A percentile compares a stretch with the other conserved stretches of the same genome.
Evolutionary conservation across 23 tunicate species (phyloP).

Genomic region (Phallusia fumigata): DNA sequence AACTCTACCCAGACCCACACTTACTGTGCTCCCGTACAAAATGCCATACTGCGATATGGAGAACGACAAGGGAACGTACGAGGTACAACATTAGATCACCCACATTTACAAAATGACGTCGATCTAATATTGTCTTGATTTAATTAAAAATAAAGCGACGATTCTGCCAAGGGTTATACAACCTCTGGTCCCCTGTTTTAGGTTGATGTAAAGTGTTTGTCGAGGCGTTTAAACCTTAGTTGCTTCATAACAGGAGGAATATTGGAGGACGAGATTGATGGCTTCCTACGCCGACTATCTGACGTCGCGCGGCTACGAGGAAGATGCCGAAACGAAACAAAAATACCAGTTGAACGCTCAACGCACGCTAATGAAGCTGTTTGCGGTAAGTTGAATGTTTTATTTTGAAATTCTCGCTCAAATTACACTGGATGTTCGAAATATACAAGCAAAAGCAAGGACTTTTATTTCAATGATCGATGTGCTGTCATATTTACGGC

Average conservation of each 20-base stretch:
- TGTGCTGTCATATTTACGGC: too few species aligned
- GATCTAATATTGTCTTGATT: too few species aligned
- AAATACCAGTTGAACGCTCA: conserved; percentile 38
- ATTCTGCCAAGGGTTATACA: too few species aligned
- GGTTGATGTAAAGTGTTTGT: too few species aligned
- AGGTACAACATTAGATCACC: conserved; percentile 24
- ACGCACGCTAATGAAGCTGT: conserved; percentile 72
- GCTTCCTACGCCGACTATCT: conserved; percentile 51
- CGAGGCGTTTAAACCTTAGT: background rate
- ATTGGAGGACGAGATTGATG: conserved; percentile 67
- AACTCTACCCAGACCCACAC: conserved; percentile 77
- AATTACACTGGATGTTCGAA: too few species aligned
- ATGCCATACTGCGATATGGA: conserved; percentile 71
- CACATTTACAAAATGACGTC: background rate
- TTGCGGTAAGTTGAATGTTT: conserved; percentile 60
- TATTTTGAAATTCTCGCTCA: too few species aligned
- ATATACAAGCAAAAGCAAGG: too few species aligned
- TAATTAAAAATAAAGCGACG: too few species aligned
- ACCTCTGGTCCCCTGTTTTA: too few species aligned
- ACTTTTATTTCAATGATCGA: too few species aligned
- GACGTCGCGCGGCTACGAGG: conserved; percentile 58
- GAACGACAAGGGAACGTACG: conserved; percentile 69
- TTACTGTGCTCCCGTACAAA: conserved; percentile 35
- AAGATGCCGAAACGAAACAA: conserved; percentile 48
- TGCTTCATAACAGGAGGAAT: conserved; percentile 62